phyloP scores from a whole-genome alignment of 2,888 invertebrate species.

The Leptopilina myrica region DNA sequence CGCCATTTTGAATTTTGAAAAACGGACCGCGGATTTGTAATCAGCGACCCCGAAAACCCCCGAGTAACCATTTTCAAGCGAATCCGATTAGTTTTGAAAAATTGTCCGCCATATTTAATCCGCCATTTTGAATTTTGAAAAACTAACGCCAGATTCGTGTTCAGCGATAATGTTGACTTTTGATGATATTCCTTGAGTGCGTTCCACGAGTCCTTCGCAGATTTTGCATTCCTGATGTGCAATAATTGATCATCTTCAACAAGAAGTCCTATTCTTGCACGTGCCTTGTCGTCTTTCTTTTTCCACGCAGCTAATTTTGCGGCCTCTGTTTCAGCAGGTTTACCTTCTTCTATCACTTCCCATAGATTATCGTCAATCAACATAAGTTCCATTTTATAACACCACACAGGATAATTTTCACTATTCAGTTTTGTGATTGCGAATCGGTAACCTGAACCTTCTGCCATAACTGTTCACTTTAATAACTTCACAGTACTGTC shows the following conservation, averaged over 20 bases:
- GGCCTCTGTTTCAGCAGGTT: background rate
- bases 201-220: conserved; percentile 42
- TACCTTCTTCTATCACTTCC: background rate
- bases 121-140: conserved; percentile 46
- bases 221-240: conserved; percentile 46
- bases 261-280: conserved; percentile 52
- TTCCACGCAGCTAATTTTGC: background rate
- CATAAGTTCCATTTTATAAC: conserved; percentile 14
- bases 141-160: conserved; percentile 47
- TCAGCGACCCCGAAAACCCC: too few species aligned
- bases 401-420: background rate
- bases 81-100: background rate
- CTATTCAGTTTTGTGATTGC: background rate
- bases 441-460: background rate
- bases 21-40: too few species aligned
- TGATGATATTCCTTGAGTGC: too few species aligned
- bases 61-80: too few species aligned
- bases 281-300: background rate
- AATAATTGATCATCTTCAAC: conserved; percentile 49
- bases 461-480: conserved; percentile 1
- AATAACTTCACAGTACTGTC: conserved; percentile 1
- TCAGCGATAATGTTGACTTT: background rate
- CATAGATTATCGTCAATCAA: background rate
- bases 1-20: too few species aligned
- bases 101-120: conserved; percentile 53